Base-by-base conservation (phyloP, 2,797 vertebrate genomes). In the Rhinatrema bivittatum region DNA sequence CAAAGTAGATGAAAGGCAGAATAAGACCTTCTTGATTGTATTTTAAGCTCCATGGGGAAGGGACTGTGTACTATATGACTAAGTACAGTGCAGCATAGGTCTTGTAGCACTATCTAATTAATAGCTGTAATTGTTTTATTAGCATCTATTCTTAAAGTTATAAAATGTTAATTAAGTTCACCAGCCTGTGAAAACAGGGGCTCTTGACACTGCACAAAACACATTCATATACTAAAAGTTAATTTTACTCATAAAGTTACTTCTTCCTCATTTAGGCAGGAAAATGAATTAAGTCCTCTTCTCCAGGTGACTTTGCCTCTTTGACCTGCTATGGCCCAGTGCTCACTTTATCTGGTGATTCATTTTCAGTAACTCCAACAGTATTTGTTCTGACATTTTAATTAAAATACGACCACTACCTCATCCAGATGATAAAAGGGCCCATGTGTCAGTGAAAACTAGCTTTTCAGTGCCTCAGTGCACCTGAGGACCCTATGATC, bases 321-420 rank as follows among this genome's bases (percentile, higher is more conserved):
- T 78, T 88, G 87, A 87, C 85, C 87, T 87, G 86, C 82, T 81
- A 86, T 85, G 87, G 82, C 76, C 85, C 82, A 85, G 62, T 82
- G 87, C 82, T 83, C 77, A 62, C 77, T 84, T 84, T 80, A 86
- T 85, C 83, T 84, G 81, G 83, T 82, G 82, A 89, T 88, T 89
- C 85, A 89, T 89, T 87, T 86, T 86, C 79, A 86, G 82, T 79
- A 85, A 86, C 85, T 86, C 74, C 72, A 77, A 82, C 85, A 88
- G 82, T 88, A 89, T 89, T 88, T 89, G 82, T 85, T 86, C 86
- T 91, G 87, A 89, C 86, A 91, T 87, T 89, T 90, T 89, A 91
- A 91, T 89, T 89, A 91, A 88, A 91, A 88, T 86, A 89, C 78
- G 85, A 86, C 76, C 78, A 84, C 81, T 81, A 84, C 80, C 83